A percentile compares a stretch with the other conserved stretches of the same genome.
phyloP scores from a whole-genome alignment of 1,140 invertebrate species.

The Habropoda laboriosa region DNA sequence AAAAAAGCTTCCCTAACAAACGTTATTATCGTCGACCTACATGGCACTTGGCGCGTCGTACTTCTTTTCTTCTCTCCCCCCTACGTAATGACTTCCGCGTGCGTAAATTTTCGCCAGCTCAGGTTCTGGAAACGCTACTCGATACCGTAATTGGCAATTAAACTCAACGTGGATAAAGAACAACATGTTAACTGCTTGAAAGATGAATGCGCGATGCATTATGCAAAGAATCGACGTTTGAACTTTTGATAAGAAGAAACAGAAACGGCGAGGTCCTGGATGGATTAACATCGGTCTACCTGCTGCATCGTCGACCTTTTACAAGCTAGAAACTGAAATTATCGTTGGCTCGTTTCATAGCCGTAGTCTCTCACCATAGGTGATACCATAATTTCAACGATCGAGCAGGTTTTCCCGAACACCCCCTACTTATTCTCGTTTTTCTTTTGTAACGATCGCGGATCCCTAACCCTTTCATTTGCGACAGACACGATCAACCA shows the following conservation, averaged over 20 bases:
- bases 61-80: too few relatives aligned
- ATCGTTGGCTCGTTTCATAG: not conserved
- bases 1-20: not conserved
- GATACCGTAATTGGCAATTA: conserved; percentile 32
- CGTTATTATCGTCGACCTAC: not conserved
- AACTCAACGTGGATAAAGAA: conserved; percentile 20
- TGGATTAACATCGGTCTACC: conserved; percentile 51
- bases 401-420: not conserved
- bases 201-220: conserved; percentile 69
- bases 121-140: not conserved
- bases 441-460: too few relatives aligned
- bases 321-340: conserved; percentile 48
- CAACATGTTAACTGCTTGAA: conserved; percentile 24
- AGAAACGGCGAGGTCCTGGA: conserved; percentile 54
- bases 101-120: not conserved
- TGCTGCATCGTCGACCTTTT: conserved; percentile 61
- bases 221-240: conserved; percentile 68
- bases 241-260: conserved; percentile 73
- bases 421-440: not conserved
- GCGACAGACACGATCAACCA: not conserved
- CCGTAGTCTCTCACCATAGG: too few relatives aligned
- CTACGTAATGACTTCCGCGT: not conserved
- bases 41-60: not conserved
- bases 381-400: not conserved
- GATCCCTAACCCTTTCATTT: not conserved